Evolutionary conservation across 2,797 vertebrate species (phyloP).

Genomic region (Crenichthys baileyi): DNA sequence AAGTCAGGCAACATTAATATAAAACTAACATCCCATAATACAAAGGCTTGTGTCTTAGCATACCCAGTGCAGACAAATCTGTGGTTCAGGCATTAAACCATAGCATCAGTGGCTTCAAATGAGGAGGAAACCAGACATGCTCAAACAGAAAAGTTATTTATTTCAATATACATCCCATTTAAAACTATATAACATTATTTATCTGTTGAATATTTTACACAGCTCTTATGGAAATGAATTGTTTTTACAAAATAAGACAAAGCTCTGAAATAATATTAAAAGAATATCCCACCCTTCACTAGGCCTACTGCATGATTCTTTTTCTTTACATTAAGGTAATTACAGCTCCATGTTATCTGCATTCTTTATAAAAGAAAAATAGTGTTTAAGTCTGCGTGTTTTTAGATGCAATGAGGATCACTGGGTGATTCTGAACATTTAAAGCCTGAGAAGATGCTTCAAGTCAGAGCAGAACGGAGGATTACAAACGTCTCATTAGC

Average conservation of each 20-base stretch:
- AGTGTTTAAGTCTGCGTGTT: constrained; percentile 65
- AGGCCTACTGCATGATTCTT: constrained; percentile 77
- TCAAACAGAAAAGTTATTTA: constrained; percentile 82
- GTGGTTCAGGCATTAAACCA: too few relatives aligned
- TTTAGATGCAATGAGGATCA: constrained; percentile 81
- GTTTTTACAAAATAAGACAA: constrained; percentile 93
- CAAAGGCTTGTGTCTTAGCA: too few relatives aligned
- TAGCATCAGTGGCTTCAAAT: not conserved
- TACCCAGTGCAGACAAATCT: too few relatives aligned
- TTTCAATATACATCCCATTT: constrained; percentile 86
- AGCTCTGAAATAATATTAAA: constrained; percentile 82
- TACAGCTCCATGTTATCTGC: constrained; percentile 77
- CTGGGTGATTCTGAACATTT: constrained; percentile 82
- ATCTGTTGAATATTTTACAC: constrained; percentile 78
- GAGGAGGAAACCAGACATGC: constrained; percentile 30
- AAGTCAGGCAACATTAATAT: constrained; percentile 1
- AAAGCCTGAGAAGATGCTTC: constrained; percentile 93
- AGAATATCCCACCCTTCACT: constrained; percentile 79
- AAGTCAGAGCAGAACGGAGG: constrained; percentile 68
- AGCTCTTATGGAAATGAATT: constrained; percentile 73
- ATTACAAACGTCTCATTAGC: constrained; percentile 20
- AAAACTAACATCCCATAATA: too few relatives aligned
- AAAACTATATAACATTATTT: constrained; percentile 87
- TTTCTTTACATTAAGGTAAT: constrained; percentile 77
- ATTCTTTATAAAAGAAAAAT: constrained; percentile 88